A percentile compares a stretch with the other conserved stretches of the same genome.
These are phyloP conservation scores for Bombus affinis DNA, from an alignment of 1,140 invertebrate genomes.

Conservation along the genomic window DNA sequence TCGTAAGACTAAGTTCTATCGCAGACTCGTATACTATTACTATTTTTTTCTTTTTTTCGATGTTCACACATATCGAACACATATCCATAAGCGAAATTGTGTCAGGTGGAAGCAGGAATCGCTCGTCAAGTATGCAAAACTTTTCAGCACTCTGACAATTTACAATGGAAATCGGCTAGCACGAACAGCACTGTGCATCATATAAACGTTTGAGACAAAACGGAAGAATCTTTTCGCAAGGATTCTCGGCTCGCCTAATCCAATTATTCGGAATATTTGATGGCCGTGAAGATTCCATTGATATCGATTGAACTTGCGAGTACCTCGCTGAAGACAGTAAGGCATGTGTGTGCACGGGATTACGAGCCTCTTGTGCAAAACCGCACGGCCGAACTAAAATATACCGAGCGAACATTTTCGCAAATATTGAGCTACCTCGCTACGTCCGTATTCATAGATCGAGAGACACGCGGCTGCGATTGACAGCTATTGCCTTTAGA, in stretches of 20 bases:
- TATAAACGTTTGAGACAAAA: background rate
- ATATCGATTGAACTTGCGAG: background rate
- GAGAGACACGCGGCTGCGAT: background rate
- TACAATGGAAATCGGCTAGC: slow-evolving; percentile 62
- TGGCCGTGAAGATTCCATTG: slow-evolving; percentile 1
- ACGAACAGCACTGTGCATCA: slow-evolving; percentile 12
- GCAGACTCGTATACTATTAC: background rate
- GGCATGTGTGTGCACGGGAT: background rate
- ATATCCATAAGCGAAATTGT: background rate
- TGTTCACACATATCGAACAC: slow-evolving; percentile 20
- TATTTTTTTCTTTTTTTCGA: background rate
- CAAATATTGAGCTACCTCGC: slow-evolving; percentile 40
- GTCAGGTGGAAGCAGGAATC: slow-evolving; percentile 15
- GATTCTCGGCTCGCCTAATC: slow-evolving; percentile 19
- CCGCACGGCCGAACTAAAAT: background rate
- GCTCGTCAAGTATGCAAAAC: slow-evolving; percentile 67
- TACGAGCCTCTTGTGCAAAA: background rate
- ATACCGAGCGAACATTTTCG: slow-evolving; percentile 15
- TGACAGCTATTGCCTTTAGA: slow-evolving; percentile 5
- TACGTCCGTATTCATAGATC: slow-evolving; percentile 6
- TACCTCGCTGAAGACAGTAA: no score
- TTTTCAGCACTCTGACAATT: slow-evolving; percentile 57
- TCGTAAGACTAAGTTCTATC: background rate
- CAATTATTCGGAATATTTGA: slow-evolving; percentile 40
- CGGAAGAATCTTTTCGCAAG: slow-evolving; percentile 14